These are phyloP conservation scores for Pelecanus crispus DNA, from an alignment of 2,113 vertebrate genomes.

Conservation along the genomic window DNA sequence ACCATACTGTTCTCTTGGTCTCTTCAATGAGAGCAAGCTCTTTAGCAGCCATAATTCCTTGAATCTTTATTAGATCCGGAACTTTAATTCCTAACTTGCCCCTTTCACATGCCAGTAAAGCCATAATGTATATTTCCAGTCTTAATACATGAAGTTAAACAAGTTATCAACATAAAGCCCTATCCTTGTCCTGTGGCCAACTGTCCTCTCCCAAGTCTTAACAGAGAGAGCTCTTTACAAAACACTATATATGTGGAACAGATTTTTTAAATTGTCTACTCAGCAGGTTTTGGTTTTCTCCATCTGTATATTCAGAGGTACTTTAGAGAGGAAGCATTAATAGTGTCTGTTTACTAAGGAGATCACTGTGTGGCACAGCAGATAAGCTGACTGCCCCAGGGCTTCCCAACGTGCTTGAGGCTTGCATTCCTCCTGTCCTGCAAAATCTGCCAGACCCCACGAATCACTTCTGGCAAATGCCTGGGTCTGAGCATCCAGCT, in stretches of 20 bases:
- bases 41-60: neutral
- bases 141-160: neutral
- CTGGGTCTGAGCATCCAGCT: neutral
- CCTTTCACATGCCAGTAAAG: neutral
- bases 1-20: neutral
- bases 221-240: neutral
- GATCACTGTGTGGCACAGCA: neutral
- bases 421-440: neutral
- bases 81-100: neutral
- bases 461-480: neutral
- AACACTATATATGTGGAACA: neutral
- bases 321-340: neutral
- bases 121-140: neutral
- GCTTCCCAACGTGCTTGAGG: fast-evolving
- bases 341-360: neutral
- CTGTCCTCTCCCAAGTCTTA: neutral
- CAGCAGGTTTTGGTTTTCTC: neutral
- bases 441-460: neutral
- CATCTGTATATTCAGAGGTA: neutral
- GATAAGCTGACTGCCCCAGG: neutral
- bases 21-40: neutral
- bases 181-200: neutral
- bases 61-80: neutral
- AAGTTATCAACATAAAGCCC: neutral
- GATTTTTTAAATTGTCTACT: neutral